Conservation (phyloP, 2,113 vertebrate genomes). For the Neodontobutis hainanensis region DNA sequence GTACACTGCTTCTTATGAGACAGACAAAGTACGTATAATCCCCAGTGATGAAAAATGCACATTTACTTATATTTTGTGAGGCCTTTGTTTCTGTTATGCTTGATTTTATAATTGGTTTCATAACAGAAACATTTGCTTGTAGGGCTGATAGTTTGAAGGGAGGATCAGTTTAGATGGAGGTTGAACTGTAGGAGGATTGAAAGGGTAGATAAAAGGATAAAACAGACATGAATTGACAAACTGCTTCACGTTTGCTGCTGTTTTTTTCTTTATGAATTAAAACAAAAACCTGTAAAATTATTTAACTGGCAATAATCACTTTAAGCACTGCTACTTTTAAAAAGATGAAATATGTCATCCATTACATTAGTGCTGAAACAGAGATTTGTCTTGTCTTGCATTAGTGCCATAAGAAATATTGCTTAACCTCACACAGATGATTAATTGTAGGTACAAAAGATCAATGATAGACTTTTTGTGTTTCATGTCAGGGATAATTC, state of each 20-base stretch:
- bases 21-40: constrained; percentile 32
- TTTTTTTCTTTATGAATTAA: background rate
- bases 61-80: constrained; percentile 38
- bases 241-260: background rate
- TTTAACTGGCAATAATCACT: too few relatives aligned
- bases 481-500: constrained; percentile 55
- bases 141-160: constrained; percentile 35
- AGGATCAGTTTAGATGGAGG: constrained; percentile 28
- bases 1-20: constrained; percentile 58
- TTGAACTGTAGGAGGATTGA: constrained; percentile 23
- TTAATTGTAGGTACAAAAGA: background rate
- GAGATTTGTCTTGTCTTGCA: constrained; percentile 32
- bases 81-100: constrained; percentile 18
- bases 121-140: constrained; percentile 51
- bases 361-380: constrained; percentile 29
- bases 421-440: constrained; percentile 17
- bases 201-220: constrained; percentile 7
- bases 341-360: constrained; percentile 26
- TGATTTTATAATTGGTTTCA: constrained; percentile 56
- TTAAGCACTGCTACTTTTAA: background rate
- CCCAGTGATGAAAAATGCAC: constrained; percentile 14
- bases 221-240: background rate
- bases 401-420: constrained; percentile 13
- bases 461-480: constrained; percentile 3
- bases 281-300: too few relatives aligned